These are phyloP conservation scores for Tachuris rubrigastra DNA, from an alignment of 2,113 vertebrate species.

Conservation along the genomic window DNA sequence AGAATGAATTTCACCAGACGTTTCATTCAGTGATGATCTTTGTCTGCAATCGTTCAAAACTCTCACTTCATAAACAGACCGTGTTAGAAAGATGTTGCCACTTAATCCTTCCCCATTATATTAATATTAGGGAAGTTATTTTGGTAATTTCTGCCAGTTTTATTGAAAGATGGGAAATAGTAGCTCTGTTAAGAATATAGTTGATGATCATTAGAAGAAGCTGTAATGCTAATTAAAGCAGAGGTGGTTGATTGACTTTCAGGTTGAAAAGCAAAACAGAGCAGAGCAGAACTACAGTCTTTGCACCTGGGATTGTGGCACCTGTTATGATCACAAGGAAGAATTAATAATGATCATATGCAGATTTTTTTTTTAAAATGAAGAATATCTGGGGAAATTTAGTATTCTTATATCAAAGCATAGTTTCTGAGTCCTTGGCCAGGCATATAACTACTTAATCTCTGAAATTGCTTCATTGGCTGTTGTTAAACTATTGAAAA, in stretches of 20 bases:
- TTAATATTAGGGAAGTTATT: neutral
- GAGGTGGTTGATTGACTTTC: neutral
- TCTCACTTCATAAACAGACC: neutral
- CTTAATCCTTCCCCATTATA: neutral
- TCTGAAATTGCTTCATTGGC: neutral
- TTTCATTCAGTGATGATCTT: neutral
- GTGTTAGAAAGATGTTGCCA: neutral
- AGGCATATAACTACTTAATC: neutral
- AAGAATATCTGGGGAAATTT: neutral
- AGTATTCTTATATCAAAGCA: neutral
- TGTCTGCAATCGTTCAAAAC: neutral
- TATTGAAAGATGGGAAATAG: neutral
- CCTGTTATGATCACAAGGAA: neutral
- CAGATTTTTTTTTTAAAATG: neutral
- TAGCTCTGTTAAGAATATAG: neutral
- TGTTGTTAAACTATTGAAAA: neutral
- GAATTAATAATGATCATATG: neutral
- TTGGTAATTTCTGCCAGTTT: neutral
- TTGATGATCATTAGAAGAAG: neutral
- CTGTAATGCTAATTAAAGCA: neutral
- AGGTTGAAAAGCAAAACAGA: neutral
- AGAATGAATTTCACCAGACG: neutral
- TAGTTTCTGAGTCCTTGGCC: neutral
- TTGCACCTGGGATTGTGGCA: neutral
- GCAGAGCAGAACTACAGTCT: neutral